phyloP scores from a whole-genome alignment of 2,113 vertebrate genomes.

The Aviceda subcristata region DNA sequence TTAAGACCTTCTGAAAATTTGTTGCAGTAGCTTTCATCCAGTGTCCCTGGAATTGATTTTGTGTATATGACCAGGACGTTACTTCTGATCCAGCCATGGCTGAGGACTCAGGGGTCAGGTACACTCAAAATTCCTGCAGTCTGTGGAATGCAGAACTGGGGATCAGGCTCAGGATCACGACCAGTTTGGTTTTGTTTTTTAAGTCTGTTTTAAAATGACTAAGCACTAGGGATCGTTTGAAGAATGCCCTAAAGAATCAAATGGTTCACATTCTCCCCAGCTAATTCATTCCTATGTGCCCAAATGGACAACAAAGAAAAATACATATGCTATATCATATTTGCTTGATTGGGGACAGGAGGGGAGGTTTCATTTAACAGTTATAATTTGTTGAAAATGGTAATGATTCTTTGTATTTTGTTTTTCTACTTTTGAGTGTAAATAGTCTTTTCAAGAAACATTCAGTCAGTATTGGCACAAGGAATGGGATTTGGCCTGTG shows the following conservation, averaged over 20 bases:
- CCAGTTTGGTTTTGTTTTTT: background rate
- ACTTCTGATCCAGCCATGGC: background rate
- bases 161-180: background rate
- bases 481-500: background rate
- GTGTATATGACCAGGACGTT: background rate
- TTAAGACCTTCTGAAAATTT: background rate
- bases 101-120: background rate
- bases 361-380: background rate
- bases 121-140: background rate
- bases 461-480: background rate
- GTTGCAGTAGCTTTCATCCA: background rate
- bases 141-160: background rate
- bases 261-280: background rate
- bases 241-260: background rate
- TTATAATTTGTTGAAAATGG: background rate
- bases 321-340: accelerated
- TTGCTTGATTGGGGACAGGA: background rate
- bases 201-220: background rate
- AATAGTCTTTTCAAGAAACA: background rate
- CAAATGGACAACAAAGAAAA: background rate
- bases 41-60: background rate
- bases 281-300: background rate
- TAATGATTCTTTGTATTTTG: background rate
- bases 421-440: background rate
- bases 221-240: background rate